Base-by-base conservation (phyloP, 2,113 vertebrate species). In the Amblyopsis rosae region DNA sequence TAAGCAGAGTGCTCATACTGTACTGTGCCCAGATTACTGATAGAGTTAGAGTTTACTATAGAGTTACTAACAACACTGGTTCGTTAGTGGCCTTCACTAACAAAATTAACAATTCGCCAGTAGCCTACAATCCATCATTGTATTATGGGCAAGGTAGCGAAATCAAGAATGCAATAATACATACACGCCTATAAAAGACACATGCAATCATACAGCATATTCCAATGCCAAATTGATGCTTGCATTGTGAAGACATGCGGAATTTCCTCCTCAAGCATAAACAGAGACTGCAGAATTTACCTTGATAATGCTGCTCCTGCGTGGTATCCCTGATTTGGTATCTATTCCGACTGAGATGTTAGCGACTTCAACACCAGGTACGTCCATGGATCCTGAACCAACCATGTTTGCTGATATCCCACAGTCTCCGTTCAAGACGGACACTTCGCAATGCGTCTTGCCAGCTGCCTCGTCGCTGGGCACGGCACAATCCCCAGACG, bases 261-360 rank as follows among this genome's bases (percentile, higher is more conserved):
- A 53, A 74, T 66, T 50, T 9, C 57, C 0, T 41, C 9, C 26
- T 26, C 26, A 26, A 26, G 1, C 26, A 61, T 26, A 60, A 4
- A 47, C 53, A 49, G n/a, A 1, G 64, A 72, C 53, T 76, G 33
- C 32, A 58, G 0, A 9, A 60, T 85, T 92, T 94, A 98, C 97
- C 96, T 99, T 99, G 77, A 99, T 98, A 86, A 99, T 98, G 90
- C 97, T 98, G 91, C 95, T 96, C 89, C 95, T 93, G 77, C 94
- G 95, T 47, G 96, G 96, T 79, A 97, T 94, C 70, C 96, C 94
- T 12, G 90, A 59, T 69, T 94, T 97, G 90, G 78, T 85, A 11
- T 96, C 95, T 72, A 82, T 67, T 35, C 76, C 88, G 19, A 68
- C 77, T 55, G 87, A 77, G 65, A 82, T 81, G 84, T 81, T 85